A percentile compares a stretch with the other conserved stretches of the same genome.
Evolutionary conservation across 92 coral and sea anemone genomes (phyloP).

Genomic region (Scolanthus callimorphus): DNA sequence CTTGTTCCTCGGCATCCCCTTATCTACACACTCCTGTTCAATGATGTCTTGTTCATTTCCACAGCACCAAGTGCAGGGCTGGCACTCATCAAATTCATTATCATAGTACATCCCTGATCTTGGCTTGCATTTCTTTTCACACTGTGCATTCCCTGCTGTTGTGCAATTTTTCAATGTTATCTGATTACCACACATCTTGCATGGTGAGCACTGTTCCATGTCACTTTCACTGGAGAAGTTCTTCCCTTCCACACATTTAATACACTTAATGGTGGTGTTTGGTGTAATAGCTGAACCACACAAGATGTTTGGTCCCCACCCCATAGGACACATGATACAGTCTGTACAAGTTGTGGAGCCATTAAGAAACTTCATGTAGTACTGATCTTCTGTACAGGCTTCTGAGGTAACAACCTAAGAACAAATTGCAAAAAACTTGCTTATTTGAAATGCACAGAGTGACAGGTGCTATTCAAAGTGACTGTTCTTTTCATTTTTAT

Average conservation of each 20-base stretch:
- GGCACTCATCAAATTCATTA: constrained; percentile 22
- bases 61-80: constrained; percentile 65
- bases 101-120: background rate
- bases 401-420: too few species aligned
- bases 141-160: constrained; percentile 6
- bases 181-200: constrained; percentile 29
- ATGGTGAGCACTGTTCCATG: constrained; percentile 18
- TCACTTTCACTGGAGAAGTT: constrained; percentile 17
- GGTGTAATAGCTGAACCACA: constrained; percentile 16
- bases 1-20: constrained; percentile 56
- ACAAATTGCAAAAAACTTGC: too few species aligned
- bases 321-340: constrained; percentile 30
- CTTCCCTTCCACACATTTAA: constrained; percentile 4
- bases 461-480: too few species aligned
- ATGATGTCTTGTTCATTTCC: constrained; percentile 19
- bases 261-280: constrained; percentile 1
- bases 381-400: constrained; percentile 15
- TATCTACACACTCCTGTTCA: constrained; percentile 28
- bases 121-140: constrained; percentile 9
- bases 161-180: constrained; percentile 21
- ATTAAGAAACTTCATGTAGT: background rate
- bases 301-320: constrained; percentile 7
- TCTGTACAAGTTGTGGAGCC: constrained; percentile 8
- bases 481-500: too few species aligned
- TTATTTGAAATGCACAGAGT: too few species aligned